Evolutionary conservation across 2,113 vertebrate species (phyloP), one percentile per base, ranked within the genome.

Genomic region (Donacobius atricapilla): DNA sequence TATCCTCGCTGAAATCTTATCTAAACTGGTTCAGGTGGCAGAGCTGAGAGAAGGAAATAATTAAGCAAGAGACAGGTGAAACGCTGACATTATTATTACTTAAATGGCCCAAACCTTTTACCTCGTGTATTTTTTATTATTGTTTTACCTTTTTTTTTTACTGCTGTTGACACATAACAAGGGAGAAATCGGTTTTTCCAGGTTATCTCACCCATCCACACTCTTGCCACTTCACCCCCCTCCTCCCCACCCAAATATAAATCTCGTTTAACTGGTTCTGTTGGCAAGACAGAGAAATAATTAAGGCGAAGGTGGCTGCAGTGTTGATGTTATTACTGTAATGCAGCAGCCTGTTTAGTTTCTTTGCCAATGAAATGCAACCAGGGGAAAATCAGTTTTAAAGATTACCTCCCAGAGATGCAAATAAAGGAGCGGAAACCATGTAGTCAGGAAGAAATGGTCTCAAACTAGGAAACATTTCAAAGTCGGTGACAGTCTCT

Each of bases 281-380:
- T 76, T 96, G 97, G 95, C 95, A 97, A 97, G 96, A 93, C 95
- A 94, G 94, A 95, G 96, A 97, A 97, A 98, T 98, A 98, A 98
- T 97, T 95, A 97, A 98, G 97, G 97, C 31, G 6, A 97, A 98
- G 96, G 93, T 90, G 85, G 94, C 95, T 95, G 95, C 94, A 96
- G 91, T 93, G 94, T 95, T 96, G 97, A 86, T 96, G 96, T 96
- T 97, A 92, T 98, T 98, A 87, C 96, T 89, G 87, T 96, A 96
- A 97, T 64, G 94, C 90, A 95, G 92, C 72, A 60, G 96, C 92
- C 97, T 97, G 92, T 96, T 98, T 96, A 93, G 95, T 96, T 97
- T 96, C 96, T 96, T 88, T 84, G 83, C 97, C 94, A 75, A 76
- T 70, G 96, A 97, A 97, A 98, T 76, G 94, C 95, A 95, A 90